Conservation (phyloP, 1,140 invertebrate genomes). For the Lucilia sericata region DNA sequence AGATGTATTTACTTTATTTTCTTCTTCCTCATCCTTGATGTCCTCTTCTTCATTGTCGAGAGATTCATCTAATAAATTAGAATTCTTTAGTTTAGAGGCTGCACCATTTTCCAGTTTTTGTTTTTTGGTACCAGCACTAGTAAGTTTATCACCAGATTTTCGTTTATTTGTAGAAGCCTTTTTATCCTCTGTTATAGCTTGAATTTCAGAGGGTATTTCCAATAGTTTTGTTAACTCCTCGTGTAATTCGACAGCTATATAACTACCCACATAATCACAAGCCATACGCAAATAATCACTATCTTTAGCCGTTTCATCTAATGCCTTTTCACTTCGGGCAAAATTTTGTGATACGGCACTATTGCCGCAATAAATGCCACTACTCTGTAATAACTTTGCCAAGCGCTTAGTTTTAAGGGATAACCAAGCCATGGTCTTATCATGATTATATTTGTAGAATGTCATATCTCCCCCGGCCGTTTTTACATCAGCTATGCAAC, state of each 20-base stretch:
- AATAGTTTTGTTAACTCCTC: slow-evolving; percentile 55
- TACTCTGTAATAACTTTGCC: slow-evolving; percentile 73
- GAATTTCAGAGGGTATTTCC: slow-evolving; percentile 59
- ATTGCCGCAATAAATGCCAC: slow-evolving; percentile 78
- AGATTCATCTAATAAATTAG: slow-evolving; percentile 54
- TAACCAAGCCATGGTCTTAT: slow-evolving; percentile 80
- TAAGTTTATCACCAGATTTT: slow-evolving; percentile 56
- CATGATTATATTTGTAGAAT: slow-evolving; percentile 83
- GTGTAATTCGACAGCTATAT: slow-evolving; percentile 58
- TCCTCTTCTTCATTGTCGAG: slow-evolving; percentile 43
- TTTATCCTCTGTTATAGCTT: slow-evolving; percentile 57
- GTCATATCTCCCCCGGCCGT: slow-evolving; percentile 74
- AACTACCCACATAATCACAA: slow-evolving; percentile 60
- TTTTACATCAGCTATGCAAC: slow-evolving; percentile 58
- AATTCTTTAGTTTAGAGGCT: slow-evolving; percentile 51
- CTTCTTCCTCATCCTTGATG: slow-evolving; percentile 45
- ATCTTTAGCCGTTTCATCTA: slow-evolving; percentile 63
- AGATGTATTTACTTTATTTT: slow-evolving; percentile 19
- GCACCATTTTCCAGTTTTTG: slow-evolving; percentile 56
- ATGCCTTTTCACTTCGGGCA: slow-evolving; percentile 72
- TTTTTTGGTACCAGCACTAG: slow-evolving; percentile 54
- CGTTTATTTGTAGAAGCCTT: slow-evolving; percentile 52
- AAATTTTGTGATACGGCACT: slow-evolving; percentile 80
- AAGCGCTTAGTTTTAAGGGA: slow-evolving; percentile 76
- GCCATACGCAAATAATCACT: slow-evolving; percentile 64